Evolutionary conservation across 53 echinoderm and acorn worm genomes (phyloP), one percentile per base, ranked within the genome.

Genomic region (Apostichopus leukothele): DNA sequence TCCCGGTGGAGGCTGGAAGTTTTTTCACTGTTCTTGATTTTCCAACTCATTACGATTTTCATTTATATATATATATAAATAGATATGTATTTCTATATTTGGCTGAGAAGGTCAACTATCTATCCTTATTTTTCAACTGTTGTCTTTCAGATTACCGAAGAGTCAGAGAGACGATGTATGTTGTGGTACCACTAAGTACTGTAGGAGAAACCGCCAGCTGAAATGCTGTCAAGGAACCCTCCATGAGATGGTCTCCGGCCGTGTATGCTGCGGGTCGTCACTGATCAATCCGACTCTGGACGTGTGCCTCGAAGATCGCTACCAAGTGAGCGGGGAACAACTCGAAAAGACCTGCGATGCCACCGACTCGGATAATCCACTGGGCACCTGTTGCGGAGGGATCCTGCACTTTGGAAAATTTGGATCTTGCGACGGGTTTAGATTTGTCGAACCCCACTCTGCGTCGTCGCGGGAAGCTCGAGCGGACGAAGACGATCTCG

Each of bases 121-220:
- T 39, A 39, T 39, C 39, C 39, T 39, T 57, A 7, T 57, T 57
- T 76, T 60, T 21, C 81, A 22, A 21, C n/a, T 81, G 39, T 51
- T 59, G 14, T 57, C 18, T 39, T 50, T 67, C 85, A 85, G 85
- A 85, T 25, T 85, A 20, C 22, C 22, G 14, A 85, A 85, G 85
- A 50, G 26, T 4, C 6, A 50, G 1, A 27, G 16, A 60, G 57
- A 39, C 9, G 67, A 85, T 5, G 26, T 4, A 16, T 85, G 85
- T 67, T 85, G 85, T 67, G 85, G 85, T 18, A 85, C 85, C 7
- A 63, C 39, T 5, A 67, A 63, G 67, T 85, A 85, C 27, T 39
- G 39, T 39, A 26, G 11, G 13, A 10, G 67, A 11, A 27, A 25
- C 23, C 18, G 9, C 66, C 25, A 50, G 12, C 10, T 57, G 22